These are phyloP conservation scores for Danaus melanippus DNA, from an alignment of 1,140 invertebrate genomes.

Conservation along the genomic window DNA sequence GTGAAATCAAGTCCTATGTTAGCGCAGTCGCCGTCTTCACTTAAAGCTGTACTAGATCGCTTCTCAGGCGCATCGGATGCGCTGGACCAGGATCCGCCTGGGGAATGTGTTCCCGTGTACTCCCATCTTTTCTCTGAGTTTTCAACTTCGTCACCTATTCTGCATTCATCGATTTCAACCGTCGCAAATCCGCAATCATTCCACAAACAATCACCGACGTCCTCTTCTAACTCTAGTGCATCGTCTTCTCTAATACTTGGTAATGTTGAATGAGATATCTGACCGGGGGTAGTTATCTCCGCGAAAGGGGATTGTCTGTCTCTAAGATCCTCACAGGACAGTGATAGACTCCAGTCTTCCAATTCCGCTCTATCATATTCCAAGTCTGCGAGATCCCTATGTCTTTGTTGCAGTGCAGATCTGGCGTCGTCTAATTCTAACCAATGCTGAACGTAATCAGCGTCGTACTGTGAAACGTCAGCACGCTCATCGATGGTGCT, in stretches of 20 bases:
- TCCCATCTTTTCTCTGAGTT: constrained; percentile 70
- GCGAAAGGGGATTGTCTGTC: constrained; percentile 68
- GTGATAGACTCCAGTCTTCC: constrained; percentile 84
- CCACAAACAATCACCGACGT: constrained; percentile 82
- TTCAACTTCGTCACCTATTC: constrained; percentile 51
- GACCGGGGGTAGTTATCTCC: constrained; percentile 69
- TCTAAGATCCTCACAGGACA: constrained; percentile 78
- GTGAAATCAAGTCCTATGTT: constrained; percentile 84
- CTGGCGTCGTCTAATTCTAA: constrained; percentile 79
- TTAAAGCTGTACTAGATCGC: constrained; percentile 78
- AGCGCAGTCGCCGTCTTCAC: constrained; percentile 78
- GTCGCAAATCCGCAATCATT: constrained; percentile 72
- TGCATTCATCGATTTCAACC: constrained; percentile 63
- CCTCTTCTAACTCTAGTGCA: constrained; percentile 80
- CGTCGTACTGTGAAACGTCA: constrained; percentile 78
- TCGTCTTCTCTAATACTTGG: constrained; percentile 83
- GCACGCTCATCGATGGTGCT: constrained; percentile 71
- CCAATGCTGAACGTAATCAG: constrained; percentile 84
- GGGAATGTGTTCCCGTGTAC: constrained; percentile 69
- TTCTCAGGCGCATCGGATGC: constrained; percentile 74
- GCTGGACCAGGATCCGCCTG: constrained; percentile 78
- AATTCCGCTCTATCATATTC: constrained; percentile 83
- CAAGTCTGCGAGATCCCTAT: constrained; percentile 78
- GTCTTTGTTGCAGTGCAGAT: constrained; percentile 77
- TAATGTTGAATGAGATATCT: constrained; percentile 75